These are phyloP conservation scores for Chelonoidis abingdonii DNA, from an alignment of 2,113 vertebrate species.

Conservation along the genomic window DNA sequence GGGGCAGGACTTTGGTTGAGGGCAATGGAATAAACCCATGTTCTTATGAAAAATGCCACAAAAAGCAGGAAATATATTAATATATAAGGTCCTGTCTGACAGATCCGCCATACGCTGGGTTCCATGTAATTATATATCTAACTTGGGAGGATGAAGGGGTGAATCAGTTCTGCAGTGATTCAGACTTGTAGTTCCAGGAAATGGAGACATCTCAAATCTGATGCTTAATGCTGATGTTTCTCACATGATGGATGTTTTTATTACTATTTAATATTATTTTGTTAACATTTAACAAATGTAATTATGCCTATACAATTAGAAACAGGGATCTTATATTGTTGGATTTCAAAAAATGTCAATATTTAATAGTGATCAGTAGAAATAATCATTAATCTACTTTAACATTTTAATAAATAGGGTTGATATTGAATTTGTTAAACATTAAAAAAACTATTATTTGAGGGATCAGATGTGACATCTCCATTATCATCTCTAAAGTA, in stretches of 20 bases:
- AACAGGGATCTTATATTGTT: rapidly evolving
- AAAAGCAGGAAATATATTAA: neutral
- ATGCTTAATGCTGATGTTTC: neutral
- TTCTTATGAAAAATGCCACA: neutral
- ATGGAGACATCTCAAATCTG: neutral
- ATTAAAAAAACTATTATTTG: neutral
- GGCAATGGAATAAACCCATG: neutral
- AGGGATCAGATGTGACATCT: neutral
- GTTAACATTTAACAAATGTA: neutral
- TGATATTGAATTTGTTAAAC: neutral
- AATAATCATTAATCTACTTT: neutral
- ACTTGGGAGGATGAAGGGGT: neutral
- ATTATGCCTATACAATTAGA: neutral
- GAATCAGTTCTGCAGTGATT: neutral
- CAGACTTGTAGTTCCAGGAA: neutral
- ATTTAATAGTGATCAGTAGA: neutral
- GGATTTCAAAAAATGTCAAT: neutral
- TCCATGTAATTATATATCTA: neutral
- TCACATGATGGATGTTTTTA: neutral
- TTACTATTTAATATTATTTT: neutral
- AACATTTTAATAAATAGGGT: neutral
- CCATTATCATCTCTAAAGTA: neutral
- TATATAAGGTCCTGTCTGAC: neutral
- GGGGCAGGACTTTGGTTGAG: neutral
- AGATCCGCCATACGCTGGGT: neutral